Evolutionary conservation across 2,113 vertebrate genomes (phyloP).

Genomic region (Python bivittatus): DNA sequence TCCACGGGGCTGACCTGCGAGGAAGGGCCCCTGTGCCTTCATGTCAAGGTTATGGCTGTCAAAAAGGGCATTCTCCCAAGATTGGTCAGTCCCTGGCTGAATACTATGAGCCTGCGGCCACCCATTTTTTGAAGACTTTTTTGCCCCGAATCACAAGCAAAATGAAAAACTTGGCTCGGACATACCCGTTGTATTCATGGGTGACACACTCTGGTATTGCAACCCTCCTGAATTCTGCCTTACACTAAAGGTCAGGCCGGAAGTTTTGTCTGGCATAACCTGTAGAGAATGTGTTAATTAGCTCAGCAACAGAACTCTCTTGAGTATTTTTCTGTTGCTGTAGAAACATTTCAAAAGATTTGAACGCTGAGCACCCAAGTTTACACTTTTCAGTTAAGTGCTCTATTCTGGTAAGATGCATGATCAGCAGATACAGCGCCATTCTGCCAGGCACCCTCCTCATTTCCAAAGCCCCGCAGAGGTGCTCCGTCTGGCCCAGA

Average conservation of each 20-base stretch:
- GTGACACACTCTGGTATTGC: constrained; percentile 81
- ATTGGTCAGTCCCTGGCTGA: background rate
- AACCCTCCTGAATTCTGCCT: constrained; percentile 77
- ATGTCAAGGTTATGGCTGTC: background rate
- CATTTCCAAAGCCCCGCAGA: background rate
- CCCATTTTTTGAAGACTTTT: background rate
- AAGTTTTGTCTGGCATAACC: constrained; percentile 77
- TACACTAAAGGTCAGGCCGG: constrained; percentile 79
- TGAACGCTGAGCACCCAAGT: background rate
- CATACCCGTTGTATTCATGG: constrained; percentile 86
- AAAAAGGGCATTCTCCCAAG: background rate
- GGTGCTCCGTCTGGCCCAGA: background rate
- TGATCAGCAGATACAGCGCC: too few species aligned
- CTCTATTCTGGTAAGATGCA: background rate
- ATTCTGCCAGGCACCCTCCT: background rate
- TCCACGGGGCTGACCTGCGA: background rate
- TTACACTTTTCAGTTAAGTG: background rate
- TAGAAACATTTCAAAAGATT: background rate
- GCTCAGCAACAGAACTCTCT: constrained; percentile 79
- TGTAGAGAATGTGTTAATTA: constrained; percentile 82
- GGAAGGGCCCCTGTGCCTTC: background rate
- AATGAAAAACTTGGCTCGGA: constrained; percentile 20
- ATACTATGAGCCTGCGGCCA: background rate
- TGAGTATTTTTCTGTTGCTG: constrained; percentile 37
- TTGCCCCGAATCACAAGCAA: background rate